Evolutionary conservation across 35 echinoderm and acorn worm genomes (phyloP).

Genomic region (Apostichopus californicus): DNA sequence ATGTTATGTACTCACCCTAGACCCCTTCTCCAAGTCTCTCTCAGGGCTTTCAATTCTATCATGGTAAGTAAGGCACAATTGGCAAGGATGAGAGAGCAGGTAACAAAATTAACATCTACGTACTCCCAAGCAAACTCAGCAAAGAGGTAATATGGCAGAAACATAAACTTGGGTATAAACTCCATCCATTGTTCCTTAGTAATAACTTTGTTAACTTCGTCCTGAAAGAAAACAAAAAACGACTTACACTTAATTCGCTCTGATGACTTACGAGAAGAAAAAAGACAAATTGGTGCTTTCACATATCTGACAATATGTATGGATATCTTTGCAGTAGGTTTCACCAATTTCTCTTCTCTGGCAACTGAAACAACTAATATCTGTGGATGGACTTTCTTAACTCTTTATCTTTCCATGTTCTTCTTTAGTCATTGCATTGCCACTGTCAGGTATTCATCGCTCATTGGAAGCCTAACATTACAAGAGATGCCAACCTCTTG

Average conservation of each 20-base stretch:
- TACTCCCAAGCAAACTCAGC: constrained; percentile 84
- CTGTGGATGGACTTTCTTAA: no score
- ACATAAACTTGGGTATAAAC: constrained; percentile 89
- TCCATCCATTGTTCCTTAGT: constrained; percentile 86
- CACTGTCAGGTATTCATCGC: no score
- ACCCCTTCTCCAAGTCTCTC: constrained; percentile 64
- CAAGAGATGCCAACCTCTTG: no score
- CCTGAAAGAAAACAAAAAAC: constrained; percentile 24
- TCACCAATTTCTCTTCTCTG: no score
- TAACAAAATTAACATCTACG: constrained; percentile 76
- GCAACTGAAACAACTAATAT: no score
- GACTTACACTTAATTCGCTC: no score
- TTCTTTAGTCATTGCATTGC: no score
- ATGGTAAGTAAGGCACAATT: constrained; percentile 93
- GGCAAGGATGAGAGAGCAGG: constrained; percentile 64
- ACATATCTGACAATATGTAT: no score
- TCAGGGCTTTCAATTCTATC: constrained; percentile 79
- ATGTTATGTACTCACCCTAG: constrained; percentile 57
- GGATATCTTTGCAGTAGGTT: no score
- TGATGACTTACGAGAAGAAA: neutral
- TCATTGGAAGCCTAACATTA: no score
- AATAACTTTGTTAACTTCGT: constrained; percentile 56
- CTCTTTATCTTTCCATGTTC: no score
- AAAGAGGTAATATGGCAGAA: constrained; percentile 82
- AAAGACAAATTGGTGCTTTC: neutral